Evolutionary conservation across 2,888 invertebrate species (phyloP).

Genomic region (Caenorhabditis drosophilae): DNA sequence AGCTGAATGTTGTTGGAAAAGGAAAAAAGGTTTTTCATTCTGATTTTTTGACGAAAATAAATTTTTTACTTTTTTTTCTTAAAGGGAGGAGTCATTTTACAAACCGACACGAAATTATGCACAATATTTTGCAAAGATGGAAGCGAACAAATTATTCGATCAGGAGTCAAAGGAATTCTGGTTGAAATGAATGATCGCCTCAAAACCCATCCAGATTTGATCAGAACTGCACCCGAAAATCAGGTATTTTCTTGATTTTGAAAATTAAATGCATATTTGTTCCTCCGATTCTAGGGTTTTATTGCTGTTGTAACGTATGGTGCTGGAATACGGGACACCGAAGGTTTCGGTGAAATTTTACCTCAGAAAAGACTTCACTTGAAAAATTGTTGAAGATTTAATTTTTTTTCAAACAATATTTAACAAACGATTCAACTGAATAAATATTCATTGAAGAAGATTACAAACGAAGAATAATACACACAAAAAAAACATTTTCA

Average conservation of each 20-base stretch:
- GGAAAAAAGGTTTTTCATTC: conserved; percentile 41
- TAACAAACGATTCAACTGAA: too few species aligned
- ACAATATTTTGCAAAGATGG: conserved; percentile 47
- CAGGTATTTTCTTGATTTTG: conserved; percentile 15
- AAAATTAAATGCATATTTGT: neutral
- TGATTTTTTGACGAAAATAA: neutral
- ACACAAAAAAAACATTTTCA: too few species aligned
- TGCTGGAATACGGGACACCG: conserved; percentile 46
- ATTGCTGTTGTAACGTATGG: conserved; percentile 53
- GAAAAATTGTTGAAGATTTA: too few species aligned
- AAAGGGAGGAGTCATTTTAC: conserved; percentile 51
- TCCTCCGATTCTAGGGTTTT: conserved; percentile 36
- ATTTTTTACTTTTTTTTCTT: neutral
- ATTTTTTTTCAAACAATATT: too few species aligned
- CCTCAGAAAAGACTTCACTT: conserved; percentile 27
- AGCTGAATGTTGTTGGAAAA: conserved; percentile 46
- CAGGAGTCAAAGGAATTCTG: conserved; percentile 48
- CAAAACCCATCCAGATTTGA: conserved; percentile 45
- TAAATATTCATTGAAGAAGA: too few species aligned
- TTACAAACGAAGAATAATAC: too few species aligned
- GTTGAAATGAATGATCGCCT: conserved; percentile 52
- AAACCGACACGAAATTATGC: conserved; percentile 52
- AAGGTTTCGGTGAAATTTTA: conserved; percentile 35
- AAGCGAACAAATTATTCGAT: conserved; percentile 39
- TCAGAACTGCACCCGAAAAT: conserved; percentile 54